Evolutionary conservation across 2,888 invertebrate genomes (phyloP).

Genomic region (Campaea margaritaria): DNA sequence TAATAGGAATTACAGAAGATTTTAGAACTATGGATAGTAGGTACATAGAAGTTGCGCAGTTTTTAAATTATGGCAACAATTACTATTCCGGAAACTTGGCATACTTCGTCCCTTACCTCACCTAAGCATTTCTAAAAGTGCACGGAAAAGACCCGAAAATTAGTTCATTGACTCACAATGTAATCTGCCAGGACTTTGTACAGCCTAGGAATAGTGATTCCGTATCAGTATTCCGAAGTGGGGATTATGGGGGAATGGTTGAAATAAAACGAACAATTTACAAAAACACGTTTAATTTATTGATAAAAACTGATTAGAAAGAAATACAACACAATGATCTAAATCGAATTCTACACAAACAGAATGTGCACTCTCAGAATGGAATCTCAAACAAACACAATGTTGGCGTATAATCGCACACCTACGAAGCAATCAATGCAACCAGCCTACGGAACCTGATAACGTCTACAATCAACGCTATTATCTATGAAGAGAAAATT

Average conservation of each 20-base stretch:
- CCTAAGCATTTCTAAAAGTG: too few species aligned
- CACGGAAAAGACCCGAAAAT: too few species aligned
- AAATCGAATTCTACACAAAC: constrained; percentile 16
- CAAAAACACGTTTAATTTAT: constrained; percentile 66
- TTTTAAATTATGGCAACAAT: too few species aligned
- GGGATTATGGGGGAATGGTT: not conserved
- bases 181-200: too few species aligned
- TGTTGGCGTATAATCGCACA: constrained; percentile 5
- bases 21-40: too few species aligned
- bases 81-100: too few species aligned
- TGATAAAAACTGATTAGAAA: constrained; percentile 49
- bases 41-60: too few species aligned
- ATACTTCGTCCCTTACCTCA: not conserved
- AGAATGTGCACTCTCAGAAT: constrained; percentile 11
- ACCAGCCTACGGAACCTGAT: constrained; percentile 19
- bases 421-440: constrained; percentile 31
- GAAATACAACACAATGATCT: constrained; percentile 3
- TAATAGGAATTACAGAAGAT: too few species aligned
- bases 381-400: constrained; percentile 1
- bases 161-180: too few species aligned
- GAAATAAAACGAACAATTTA: constrained; percentile 36
- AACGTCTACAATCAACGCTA: constrained; percentile 33
- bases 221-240: too few species aligned
- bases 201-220: too few species aligned
- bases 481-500: constrained; percentile 31